These are phyloP conservation scores for Alauda arvensis DNA, from an alignment of 2,797 vertebrate species.

Conservation along the genomic window DNA sequence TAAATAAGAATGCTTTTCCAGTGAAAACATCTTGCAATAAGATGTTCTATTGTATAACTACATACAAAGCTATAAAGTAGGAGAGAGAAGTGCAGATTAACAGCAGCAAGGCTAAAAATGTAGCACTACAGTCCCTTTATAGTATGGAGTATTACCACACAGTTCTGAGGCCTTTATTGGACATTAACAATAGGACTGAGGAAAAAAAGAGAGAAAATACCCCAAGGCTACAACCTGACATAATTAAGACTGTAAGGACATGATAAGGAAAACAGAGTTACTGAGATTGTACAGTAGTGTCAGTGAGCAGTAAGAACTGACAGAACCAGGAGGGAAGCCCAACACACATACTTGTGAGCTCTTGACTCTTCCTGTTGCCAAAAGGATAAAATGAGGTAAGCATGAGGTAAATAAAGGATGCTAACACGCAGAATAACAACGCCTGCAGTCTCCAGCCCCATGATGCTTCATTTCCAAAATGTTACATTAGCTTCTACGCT, in stretches of 20 bases:
- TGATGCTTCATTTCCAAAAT: constrained; percentile 27
- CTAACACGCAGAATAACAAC: not conserved
- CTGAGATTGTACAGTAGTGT: not conserved
- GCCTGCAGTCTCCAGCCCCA: not conserved
- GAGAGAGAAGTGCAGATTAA: not conserved
- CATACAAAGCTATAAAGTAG: not conserved
- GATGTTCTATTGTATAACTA: not conserved
- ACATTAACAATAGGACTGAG: not conserved
- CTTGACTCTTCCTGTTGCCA: not conserved
- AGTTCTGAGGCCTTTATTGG: not conserved
- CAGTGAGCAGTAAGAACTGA: not conserved
- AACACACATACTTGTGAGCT: not conserved
- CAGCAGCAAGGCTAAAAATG: not conserved
- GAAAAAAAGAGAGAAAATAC: not conserved
- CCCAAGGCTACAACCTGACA: not conserved
- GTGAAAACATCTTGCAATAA: constrained; percentile 28
- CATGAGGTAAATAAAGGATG: not conserved
- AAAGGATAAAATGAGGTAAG: not conserved
- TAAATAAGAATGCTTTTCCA: constrained; percentile 6
- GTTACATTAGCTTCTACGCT: constrained; percentile 34
- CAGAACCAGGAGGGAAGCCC: not conserved
- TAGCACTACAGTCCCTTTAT: not conserved
- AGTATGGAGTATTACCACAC: not conserved
- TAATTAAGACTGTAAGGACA: not conserved
- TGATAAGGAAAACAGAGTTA: not conserved